Evolutionary conservation across 2,888 invertebrate species (phyloP), one percentile per base, ranked within the genome.

Genomic region (Ormyrus nitidulus): DNA sequence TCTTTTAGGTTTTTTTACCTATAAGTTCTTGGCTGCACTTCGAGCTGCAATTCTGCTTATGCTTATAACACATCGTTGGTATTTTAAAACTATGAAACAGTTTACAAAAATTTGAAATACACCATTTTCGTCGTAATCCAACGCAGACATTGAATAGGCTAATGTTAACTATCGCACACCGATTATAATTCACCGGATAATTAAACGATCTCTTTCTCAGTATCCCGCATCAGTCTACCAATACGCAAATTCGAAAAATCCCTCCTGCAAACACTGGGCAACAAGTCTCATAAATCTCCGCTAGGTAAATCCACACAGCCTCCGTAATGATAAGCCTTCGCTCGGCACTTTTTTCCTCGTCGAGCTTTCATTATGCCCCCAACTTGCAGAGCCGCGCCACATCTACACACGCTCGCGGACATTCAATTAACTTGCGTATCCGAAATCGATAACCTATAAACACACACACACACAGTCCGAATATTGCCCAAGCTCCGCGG

Each of bases 401-500:
- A 61, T 34, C 53, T 5, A 13, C 5, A 3, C 46, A 34, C 44
- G 65, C 61, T 13, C 34, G 19, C 48, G 65, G n/a, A 10, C 56
- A 74, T 70, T 74, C 69, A 68, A 79, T 80, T 61, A 59, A 64
- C 64, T 46, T 51, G 65, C 65, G 46, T 61, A 77, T 65, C 70
- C 80, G 70, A 77, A 81, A 73, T 74, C 77, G 65, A 77, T 81
- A 81, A 73, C 58, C 69, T 11, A 19, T 56, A 79, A 62, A 64
- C 68, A 49, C 34, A 53, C 48, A 6, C 19, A 19, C 19, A 19
- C 19, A 19, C 19, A 19, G 34, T 44, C 9, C 64, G 19, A 19
- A 44, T 0, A 4, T 75, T 59, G 65, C 49, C 13, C 70, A 70
- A 71, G 70, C 58, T n/a, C 5, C 49, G n/a, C 49, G 13, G 34